A percentile compares a stretch with the other conserved stretches of the same genome.
phyloP scores from a whole-genome alignment of 2,888 invertebrate genomes.

The Tolmerus cingulatus region DNA sequence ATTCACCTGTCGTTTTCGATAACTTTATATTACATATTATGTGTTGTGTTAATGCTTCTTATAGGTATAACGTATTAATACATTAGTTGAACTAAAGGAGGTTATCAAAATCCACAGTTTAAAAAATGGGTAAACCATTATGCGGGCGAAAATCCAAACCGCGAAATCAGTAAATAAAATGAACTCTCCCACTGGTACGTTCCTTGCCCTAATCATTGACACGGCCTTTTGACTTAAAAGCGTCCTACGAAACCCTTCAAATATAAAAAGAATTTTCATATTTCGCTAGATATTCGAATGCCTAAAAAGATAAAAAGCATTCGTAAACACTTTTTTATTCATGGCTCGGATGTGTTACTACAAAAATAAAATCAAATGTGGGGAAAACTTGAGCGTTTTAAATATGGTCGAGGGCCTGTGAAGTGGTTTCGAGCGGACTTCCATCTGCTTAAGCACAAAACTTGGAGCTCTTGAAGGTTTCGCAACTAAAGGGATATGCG shows the following conservation, averaged over 20 bases:
- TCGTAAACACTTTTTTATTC: slow-evolving; percentile 18
- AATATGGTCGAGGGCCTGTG: slow-evolving; percentile 17
- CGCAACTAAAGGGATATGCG: background rate
- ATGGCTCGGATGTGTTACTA: slow-evolving; percentile 11
- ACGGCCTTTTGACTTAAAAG: slow-evolving; percentile 9
- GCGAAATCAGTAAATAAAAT: background rate
- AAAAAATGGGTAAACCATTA: background rate
- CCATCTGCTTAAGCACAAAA: slow-evolving; percentile 9
- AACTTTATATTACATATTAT: too few relatives aligned
- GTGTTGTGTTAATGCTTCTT: too few relatives aligned
- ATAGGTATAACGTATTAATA: too few relatives aligned
- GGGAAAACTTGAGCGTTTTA: slow-evolving; percentile 22
- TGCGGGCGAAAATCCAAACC: background rate
- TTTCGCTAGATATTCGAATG: background rate
- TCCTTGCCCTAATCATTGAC: background rate
- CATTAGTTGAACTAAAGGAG: too few relatives aligned
- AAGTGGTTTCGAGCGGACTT: slow-evolving; percentile 25
- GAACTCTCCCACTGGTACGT: background rate
- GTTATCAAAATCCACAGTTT: too few relatives aligned
- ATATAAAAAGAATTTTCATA: background rate
- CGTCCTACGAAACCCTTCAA: background rate
- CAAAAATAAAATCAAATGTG: background rate
- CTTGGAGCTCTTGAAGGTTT: background rate
- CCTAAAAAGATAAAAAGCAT: background rate
- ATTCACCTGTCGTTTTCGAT: too few relatives aligned